These are phyloP conservation scores for Garrulus glandarius DNA, from an alignment of 2,797 vertebrate species.

Conservation along the genomic window DNA sequence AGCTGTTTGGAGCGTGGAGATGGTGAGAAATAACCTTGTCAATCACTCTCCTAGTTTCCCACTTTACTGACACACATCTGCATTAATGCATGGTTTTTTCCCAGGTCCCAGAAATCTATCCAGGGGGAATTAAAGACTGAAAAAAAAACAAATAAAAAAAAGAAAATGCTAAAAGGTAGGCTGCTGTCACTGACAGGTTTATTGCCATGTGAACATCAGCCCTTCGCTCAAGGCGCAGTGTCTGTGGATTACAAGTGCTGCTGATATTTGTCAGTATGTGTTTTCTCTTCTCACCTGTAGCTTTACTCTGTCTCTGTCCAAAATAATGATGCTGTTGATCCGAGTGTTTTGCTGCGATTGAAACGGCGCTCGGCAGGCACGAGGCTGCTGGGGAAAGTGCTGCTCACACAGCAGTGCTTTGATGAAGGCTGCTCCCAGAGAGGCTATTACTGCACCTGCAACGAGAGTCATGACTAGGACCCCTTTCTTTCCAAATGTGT, in stretches of 20 bases:
- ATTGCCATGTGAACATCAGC: not conserved
- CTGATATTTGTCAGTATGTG: not conserved
- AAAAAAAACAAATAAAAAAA: not conserved
- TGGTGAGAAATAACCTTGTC: slow-evolving; percentile 22
- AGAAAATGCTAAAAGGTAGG: not conserved
- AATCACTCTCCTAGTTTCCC: not conserved
- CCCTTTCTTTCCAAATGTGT: rapidly evolving
- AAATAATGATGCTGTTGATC: not conserved
- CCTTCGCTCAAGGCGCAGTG: not conserved
- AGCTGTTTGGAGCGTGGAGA: not conserved
- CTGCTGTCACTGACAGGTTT: not conserved
- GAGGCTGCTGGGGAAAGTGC: not conserved
- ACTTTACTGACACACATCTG: not conserved
- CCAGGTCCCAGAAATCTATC: not conserved
- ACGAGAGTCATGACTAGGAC: rapidly evolving
- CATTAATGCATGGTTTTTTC: not conserved
- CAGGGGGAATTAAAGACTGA: not conserved
- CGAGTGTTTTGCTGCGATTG: not conserved
- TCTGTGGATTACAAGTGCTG: not conserved
- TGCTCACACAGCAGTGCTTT: not conserved
- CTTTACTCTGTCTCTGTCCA: not conserved
- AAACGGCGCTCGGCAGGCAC: not conserved
- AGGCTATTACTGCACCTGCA: not conserved
- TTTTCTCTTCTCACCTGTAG: not conserved
- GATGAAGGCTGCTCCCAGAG: not conserved